Percentiles rank a stretch among this genome's conserved stretches.
These are phyloP conservation scores for Fregetta grallaria DNA, from an alignment of 2,113 vertebrate species.

Conservation along the genomic window DNA sequence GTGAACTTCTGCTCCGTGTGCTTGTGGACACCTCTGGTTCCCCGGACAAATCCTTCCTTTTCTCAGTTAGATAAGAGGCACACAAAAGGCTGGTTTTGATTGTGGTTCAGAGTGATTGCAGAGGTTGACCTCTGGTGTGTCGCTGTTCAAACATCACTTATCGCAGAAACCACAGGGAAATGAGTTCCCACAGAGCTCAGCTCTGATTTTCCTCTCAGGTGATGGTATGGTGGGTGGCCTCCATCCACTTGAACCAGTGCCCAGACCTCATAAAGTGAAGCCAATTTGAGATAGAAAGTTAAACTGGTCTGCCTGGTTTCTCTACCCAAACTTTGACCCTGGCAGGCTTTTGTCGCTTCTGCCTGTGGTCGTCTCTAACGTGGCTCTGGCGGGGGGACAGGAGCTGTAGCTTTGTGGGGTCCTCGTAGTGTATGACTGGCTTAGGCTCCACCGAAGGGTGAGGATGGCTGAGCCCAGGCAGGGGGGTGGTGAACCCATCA, in stretches of 20 bases:
- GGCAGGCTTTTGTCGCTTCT: not conserved
- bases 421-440: fast-evolving
- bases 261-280: not conserved
- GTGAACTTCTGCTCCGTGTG: not conserved
- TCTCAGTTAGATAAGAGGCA: not conserved
- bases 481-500: fast-evolving
- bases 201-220: not conserved
- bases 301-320: not conserved
- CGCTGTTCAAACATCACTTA: not conserved
- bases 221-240: fast-evolving
- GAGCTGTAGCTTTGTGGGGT: not conserved
- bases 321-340: not conserved
- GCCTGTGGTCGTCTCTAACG: fast-evolving
- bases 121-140: conserved; percentile 24
- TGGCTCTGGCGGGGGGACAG: not conserved
- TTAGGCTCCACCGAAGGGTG: not conserved
- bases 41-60: not conserved
- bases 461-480: not conserved
- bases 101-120: not conserved
- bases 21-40: not conserved
- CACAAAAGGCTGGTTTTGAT: not conserved
- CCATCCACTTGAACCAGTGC: not conserved
- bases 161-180: conserved; percentile 52
- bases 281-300: not conserved
- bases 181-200: not conserved